A percentile compares a stretch with the other conserved stretches of the same genome.
Conservation (phyloP, 2,113 vertebrate genomes). For the Carassius auratus region DNA sequence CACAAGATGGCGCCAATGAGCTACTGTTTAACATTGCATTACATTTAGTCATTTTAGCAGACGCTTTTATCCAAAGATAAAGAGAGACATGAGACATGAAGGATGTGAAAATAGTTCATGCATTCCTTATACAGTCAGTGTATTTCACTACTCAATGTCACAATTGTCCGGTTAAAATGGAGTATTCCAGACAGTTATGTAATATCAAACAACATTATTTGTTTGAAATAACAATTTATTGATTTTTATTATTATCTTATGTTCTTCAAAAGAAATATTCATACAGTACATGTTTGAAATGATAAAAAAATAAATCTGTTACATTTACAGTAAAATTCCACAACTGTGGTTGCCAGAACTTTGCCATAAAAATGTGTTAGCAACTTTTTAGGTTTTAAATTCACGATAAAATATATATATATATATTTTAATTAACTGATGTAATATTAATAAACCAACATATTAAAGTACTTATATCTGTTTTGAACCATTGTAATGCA, state of each 20-base stretch:
- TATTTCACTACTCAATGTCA: background rate
- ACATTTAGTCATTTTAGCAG: no score
- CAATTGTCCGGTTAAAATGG: background rate
- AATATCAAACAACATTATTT: background rate
- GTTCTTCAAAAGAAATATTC: background rate
- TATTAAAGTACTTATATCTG: no score
- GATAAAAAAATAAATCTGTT: no score
- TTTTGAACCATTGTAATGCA: no score
- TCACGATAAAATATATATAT: no score
- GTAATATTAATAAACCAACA: no score
- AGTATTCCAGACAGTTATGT: background rate
- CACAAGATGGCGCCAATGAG: slow-evolving; percentile 2
- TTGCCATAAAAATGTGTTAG: no score
- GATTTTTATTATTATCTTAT: background rate
- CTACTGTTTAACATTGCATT: background rate
- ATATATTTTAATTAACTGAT: no score
- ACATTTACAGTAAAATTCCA: no score
- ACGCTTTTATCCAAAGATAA: background rate
- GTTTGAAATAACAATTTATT: background rate
- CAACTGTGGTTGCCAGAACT: no score
- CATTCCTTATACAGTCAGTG: background rate
- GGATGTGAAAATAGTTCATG: background rate
- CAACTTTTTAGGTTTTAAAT: no score
- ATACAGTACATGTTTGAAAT: background rate
- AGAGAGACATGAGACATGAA: background rate